phyloP scores from a whole-genome alignment of 2,888 invertebrate species.

The Cremastobaeus sp. region DNA sequence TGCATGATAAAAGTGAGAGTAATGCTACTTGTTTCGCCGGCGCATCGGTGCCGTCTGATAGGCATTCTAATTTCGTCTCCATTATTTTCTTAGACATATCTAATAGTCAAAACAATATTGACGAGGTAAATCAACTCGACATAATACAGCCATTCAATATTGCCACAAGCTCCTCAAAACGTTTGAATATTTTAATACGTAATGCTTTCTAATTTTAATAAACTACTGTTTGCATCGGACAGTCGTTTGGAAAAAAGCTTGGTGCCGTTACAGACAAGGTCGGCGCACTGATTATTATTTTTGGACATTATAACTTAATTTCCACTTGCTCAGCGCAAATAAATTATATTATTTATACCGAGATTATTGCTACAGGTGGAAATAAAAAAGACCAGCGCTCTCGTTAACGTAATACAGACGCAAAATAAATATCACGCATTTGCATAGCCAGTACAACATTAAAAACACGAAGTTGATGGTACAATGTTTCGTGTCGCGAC shows the following conservation, averaged over 20 bases:
- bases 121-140: slow-evolving; percentile 50
- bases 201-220: slow-evolving; percentile 59
- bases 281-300: slow-evolving; percentile 39
- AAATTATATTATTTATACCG: slow-evolving; percentile 47
- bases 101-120: slow-evolving; percentile 48
- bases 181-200: slow-evolving; percentile 59
- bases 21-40: slow-evolving; percentile 37
- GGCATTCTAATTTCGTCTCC: slow-evolving; percentile 9
- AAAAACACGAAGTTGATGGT: slow-evolving; percentile 55
- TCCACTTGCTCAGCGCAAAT: slow-evolving; percentile 32
- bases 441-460: slow-evolving; percentile 57
- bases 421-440: slow-evolving; percentile 51
- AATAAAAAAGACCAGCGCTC: slow-evolving; percentile 28
- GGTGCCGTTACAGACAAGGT: slow-evolving; percentile 45
- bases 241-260: slow-evolving; percentile 19
- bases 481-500: slow-evolving; percentile 50
- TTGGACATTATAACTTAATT: slow-evolving; percentile 52
- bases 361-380: slow-evolving; percentile 34
- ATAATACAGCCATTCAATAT: slow-evolving; percentile 48
- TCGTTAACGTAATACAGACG: slow-evolving; percentile 51
- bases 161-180: slow-evolving; percentile 48
- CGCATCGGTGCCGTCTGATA: slow-evolving; percentile 27
- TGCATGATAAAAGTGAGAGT: slow-evolving; percentile 58
- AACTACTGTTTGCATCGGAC: slow-evolving; percentile 46
- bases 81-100: slow-evolving; percentile 16